phyloP scores from a whole-genome alignment of 2,113 vertebrate genomes.

The Chlorodrepanis virens region DNA sequence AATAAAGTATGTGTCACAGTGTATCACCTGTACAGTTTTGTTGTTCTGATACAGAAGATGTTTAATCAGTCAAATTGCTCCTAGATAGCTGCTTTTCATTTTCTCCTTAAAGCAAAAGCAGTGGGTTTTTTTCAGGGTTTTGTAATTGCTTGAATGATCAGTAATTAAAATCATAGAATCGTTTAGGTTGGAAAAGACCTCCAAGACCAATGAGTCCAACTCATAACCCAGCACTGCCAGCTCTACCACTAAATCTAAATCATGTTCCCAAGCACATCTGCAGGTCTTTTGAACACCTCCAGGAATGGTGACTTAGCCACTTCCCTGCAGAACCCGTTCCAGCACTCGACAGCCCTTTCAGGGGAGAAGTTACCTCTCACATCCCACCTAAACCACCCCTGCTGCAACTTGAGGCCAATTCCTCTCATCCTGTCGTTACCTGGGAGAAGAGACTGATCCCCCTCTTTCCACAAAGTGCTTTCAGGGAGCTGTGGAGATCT shows the following conservation, averaged over 20 bases:
- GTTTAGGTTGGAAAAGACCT: not conserved
- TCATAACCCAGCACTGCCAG: not conserved
- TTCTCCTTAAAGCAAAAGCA: not conserved
- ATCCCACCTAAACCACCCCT: accelerated
- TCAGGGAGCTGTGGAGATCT: not conserved
- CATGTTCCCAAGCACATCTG: not conserved
- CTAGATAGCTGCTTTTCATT: not conserved
- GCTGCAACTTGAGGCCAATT: not conserved
- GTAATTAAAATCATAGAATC: not conserved
- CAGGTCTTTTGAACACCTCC: not conserved
- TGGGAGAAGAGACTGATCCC: not conserved
- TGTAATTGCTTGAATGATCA: not conserved
- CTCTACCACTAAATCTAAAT: not conserved
- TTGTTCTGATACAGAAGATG: not conserved
- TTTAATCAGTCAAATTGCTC: not conserved
- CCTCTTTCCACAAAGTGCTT: not conserved
- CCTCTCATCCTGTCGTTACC: accelerated
- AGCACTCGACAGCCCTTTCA: not conserved
- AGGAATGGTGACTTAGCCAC: not conserved
- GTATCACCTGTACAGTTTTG: not conserved
- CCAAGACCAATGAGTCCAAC: not conserved
- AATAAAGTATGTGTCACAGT: not conserved
- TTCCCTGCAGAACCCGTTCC: not conserved
- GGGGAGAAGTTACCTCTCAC: not conserved
- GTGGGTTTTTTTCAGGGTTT: not conserved